phyloP scores from a whole-genome alignment of 2,797 vertebrate genomes.

The Mormyrus proboscirostris region DNA sequence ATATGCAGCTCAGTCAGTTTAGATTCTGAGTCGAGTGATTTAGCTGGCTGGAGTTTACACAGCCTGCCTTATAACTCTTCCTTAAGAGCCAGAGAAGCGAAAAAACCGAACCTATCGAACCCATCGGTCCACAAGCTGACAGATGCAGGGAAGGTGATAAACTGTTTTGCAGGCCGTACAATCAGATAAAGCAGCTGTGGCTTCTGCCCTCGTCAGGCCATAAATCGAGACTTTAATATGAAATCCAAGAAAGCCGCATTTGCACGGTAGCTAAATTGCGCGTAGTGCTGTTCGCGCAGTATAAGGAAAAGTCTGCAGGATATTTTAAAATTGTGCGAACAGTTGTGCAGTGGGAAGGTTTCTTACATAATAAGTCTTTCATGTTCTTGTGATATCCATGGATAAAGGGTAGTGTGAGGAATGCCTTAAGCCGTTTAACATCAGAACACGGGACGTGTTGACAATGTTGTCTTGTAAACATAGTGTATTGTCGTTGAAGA shows the following conservation, averaged over 20 bases:
- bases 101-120: slow-evolving; percentile 37
- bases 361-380: not conserved
- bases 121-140: slow-evolving; percentile 45
- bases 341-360: not conserved
- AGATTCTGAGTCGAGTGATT: slow-evolving; percentile 41
- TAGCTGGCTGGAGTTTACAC: slow-evolving; percentile 40
- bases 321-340: slow-evolving; percentile 44
- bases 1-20: slow-evolving; percentile 34
- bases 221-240: slow-evolving; percentile 58
- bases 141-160: slow-evolving; percentile 54
- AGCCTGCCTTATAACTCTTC: slow-evolving; percentile 44
- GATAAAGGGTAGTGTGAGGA: not conserved
- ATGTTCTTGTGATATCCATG: not conserved
- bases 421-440: not conserved
- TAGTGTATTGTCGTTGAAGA: not conserved
- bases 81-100: slow-evolving; percentile 39
- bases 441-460: not conserved
- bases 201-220: slow-evolving; percentile 47
- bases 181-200: slow-evolving; percentile 64
- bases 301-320: slow-evolving; percentile 52
- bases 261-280: slow-evolving; percentile 61
- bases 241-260: slow-evolving; percentile 59
- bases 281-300: slow-evolving; percentile 61
- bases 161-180: slow-evolving; percentile 65
- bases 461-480: not conserved